These are phyloP conservation scores for Penaeus chinensis DNA, from an alignment of 1,140 invertebrate species.

Conservation along the genomic window DNA sequence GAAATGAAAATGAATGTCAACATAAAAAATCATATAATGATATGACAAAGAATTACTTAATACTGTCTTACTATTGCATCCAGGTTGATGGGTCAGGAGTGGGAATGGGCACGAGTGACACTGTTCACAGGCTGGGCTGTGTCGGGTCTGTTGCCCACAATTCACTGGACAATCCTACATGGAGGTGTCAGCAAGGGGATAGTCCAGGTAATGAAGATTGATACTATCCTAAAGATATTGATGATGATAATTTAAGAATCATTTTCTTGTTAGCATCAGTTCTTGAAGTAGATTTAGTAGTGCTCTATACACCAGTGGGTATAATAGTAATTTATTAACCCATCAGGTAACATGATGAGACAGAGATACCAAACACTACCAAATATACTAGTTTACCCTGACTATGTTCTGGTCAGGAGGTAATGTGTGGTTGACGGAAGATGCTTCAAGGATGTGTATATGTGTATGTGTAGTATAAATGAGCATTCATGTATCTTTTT, in stretches of 20 bases:
- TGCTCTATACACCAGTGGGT: too few relatives aligned
- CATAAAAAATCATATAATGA: background rate
- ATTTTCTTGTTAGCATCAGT: too few relatives aligned
- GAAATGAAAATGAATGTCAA: too few relatives aligned
- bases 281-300: too few relatives aligned
- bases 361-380: too few relatives aligned
- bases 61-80: background rate
- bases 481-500: background rate
- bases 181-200: conserved; percentile 79
- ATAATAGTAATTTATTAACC: too few relatives aligned
- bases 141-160: conserved; percentile 89
- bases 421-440: background rate
- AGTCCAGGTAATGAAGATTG: conserved; percentile 40
- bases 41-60: background rate
- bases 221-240: background rate
- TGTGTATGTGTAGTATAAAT: background rate
- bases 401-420: too few relatives aligned
- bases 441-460: background rate
- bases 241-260: background rate
- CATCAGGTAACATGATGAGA: too few relatives aligned
- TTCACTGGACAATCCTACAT: conserved; percentile 91
- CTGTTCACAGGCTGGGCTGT: conserved; percentile 88
- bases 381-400: too few relatives aligned
- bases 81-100: conserved; percentile 67
- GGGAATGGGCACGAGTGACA: conserved; percentile 66